Evolutionary conservation across 2,113 vertebrate species (phyloP).

Genomic region (Pelodiscus sinensis): DNA sequence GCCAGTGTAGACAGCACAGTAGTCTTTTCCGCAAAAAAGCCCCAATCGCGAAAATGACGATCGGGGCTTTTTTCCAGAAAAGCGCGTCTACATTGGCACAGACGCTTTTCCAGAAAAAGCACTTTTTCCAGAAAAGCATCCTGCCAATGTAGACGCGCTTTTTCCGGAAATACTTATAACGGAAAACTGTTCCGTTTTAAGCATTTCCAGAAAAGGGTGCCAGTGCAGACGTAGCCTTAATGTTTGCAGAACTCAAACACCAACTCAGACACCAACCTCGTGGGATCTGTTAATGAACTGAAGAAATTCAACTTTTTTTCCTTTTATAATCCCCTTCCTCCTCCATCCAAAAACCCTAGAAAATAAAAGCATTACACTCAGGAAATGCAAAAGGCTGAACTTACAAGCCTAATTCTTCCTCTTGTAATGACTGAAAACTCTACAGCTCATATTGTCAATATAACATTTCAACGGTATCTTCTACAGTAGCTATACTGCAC

Average conservation of each 20-base stretch:
- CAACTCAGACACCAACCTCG: neutral
- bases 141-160: too few species aligned
- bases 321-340: neutral
- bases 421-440: neutral
- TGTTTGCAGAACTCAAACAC: neutral
- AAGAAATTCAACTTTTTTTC: neutral
- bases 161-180: too few species aligned
- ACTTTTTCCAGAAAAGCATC: too few species aligned
- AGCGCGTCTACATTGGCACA: too few species aligned
- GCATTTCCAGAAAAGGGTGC: too few species aligned
- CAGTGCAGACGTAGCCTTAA: too few species aligned
- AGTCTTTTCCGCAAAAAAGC: too few species aligned
- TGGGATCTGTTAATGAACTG: neutral
- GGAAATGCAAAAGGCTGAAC: neutral
- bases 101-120: too few species aligned
- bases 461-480: neutral
- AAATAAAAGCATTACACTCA: neutral
- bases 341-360: neutral
- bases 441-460: neutral
- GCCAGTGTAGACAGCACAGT: too few species aligned
- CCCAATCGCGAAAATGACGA: too few species aligned
- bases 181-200: too few species aligned
- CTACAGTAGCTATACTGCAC: neutral
- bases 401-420: neutral
- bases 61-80: too few species aligned